These are phyloP conservation scores for Tetragnatha versicolor DNA, from an alignment of 1,140 invertebrate species.

Conservation along the genomic window DNA sequence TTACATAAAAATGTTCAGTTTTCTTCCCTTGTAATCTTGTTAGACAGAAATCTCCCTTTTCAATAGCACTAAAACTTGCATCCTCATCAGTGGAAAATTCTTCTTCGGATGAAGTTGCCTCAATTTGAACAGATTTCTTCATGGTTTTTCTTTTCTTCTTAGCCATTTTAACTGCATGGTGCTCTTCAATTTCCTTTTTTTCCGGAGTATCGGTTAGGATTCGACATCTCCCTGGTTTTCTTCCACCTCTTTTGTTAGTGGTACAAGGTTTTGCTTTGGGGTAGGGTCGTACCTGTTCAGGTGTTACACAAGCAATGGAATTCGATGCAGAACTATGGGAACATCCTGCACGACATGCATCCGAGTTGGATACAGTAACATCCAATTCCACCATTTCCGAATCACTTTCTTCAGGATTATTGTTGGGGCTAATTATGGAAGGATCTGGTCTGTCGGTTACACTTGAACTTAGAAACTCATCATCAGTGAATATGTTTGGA, in stretches of 20 bases:
- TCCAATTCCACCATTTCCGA: background rate
- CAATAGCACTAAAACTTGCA: no score
- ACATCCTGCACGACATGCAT: background rate
- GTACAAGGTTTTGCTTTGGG: constrained; percentile 12
- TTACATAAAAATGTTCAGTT: constrained; percentile 6
- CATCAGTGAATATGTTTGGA: constrained; percentile 10
- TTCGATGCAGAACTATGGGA: background rate
- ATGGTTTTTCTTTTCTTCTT: background rate
- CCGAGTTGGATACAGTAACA: background rate
- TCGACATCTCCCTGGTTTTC: constrained; percentile 3
- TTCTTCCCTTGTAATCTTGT: constrained; percentile 9
- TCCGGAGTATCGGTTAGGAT: background rate
- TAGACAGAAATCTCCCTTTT: constrained; percentile 13
- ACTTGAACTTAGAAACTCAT: constrained; percentile 20
- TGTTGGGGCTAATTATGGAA: background rate
- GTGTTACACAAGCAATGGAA: background rate
- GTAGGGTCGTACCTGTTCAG: constrained; percentile 3
- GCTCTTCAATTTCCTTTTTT: constrained; percentile 14
- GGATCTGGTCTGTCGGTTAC: constrained; percentile 7
- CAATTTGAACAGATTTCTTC: background rate
- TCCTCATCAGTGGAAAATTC: background rate
- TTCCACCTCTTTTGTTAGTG: constrained; percentile 4
- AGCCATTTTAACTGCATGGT: background rate
- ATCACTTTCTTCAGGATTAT: background rate
- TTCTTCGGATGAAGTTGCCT: background rate